Base-by-base conservation (phyloP, 2,113 vertebrate genomes). In the Muntiacus muntjak region DNA sequence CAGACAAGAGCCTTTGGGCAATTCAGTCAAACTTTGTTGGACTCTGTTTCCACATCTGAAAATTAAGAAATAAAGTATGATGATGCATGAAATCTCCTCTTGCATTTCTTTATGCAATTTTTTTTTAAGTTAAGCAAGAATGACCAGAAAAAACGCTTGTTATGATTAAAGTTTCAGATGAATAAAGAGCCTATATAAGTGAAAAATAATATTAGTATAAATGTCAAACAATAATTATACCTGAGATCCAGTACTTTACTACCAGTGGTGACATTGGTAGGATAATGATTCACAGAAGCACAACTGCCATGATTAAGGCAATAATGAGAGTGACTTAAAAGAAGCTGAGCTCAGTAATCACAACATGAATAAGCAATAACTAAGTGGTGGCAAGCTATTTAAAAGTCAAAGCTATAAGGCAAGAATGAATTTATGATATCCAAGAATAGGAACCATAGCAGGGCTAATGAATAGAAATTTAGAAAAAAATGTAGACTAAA, bases 201-300 rank as follows among this genome's bases (percentile, higher is more conserved):
- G 89, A 71, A 97, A 96, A 93, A 45, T 71, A 84, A 95, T 96
- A 96, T 95, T 91, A 94, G 91, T 97, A 79, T 87, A 97, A 95
- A 91, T 95, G 62, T 47, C 91, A 97, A 97, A 93, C 26, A 91
- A 92, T 93, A 93, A 97, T 96, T 89, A 98, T 71, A 76, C 55
- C 17, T 60, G 81, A 89, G 57, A 87, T 87, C 43, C 23, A 12
- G 19, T 71, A 87, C 96, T 98, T 97, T 87, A 45, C 60, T 81
- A 47, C 45, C 71, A 96, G 78, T 76, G 45, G 52, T 87, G 45
- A 58, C 78, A 84, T 79, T 89, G 78, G 55, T 84, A 79, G 79
- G 47, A 95, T 95, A 62, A 45, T 89, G 86, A 93, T 95, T 96
- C 79, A 93, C 11, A 93, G 89, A 79, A 84, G 45, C 91, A 55